These are phyloP conservation scores for Promerops cafer DNA, from an alignment of 2,113 vertebrate species.

Conservation along the genomic window DNA sequence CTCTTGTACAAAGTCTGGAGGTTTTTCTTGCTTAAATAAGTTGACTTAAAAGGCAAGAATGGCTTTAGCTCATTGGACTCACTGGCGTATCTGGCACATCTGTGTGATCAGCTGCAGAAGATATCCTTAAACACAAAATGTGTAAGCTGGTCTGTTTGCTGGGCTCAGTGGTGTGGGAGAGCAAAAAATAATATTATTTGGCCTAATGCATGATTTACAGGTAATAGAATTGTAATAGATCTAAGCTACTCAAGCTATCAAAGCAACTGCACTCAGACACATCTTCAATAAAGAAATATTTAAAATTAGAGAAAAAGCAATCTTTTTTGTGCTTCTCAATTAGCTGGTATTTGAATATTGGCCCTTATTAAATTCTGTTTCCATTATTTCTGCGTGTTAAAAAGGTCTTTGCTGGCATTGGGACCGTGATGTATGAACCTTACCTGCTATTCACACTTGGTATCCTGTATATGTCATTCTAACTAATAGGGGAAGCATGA, in stretches of 20 bases:
- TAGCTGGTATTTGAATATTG: conserved; percentile 43
- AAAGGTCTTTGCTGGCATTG: conserved; percentile 61
- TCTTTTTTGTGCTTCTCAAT: conserved; percentile 21
- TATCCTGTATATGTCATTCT: conserved; percentile 65
- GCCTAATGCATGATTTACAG: background rate
- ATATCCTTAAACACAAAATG: background rate
- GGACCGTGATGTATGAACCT: conserved; percentile 45
- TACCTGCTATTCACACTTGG: conserved; percentile 54
- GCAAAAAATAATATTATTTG: background rate
- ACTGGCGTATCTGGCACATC: background rate
- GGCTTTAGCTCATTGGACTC: background rate
- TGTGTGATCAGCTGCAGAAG: background rate
- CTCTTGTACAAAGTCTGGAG: background rate
- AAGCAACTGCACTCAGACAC: background rate
- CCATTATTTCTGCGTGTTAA: conserved; percentile 63
- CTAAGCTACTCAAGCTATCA: background rate
- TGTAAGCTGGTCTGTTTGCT: background rate
- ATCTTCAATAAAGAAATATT: background rate
- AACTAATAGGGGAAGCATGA: conserved; percentile 72
- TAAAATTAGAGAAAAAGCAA: conserved; percentile 1
- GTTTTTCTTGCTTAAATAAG: background rate
- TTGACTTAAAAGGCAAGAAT: background rate
- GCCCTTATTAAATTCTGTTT: conserved; percentile 46
- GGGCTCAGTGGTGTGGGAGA: background rate
- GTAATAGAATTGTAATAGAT: background rate